A percentile compares a stretch with the other conserved stretches of the same genome.
phyloP scores from a whole-genome alignment of 2,113 vertebrate genomes.

The Oceanites oceanicus region DNA sequence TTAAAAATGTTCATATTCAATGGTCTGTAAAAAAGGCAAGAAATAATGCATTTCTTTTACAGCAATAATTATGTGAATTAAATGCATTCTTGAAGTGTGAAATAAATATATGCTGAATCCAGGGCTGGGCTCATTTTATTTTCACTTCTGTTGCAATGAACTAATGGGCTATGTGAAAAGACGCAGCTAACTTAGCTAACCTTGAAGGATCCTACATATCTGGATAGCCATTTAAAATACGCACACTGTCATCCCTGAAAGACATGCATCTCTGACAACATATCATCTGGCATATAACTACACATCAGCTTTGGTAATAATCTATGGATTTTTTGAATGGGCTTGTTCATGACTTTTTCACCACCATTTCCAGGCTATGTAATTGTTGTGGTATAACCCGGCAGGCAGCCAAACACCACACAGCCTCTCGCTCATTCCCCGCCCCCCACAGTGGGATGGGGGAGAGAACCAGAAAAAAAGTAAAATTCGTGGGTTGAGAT shows the following conservation, averaged over 20 bases:
- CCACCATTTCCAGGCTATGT: neutral
- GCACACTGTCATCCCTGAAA: neutral
- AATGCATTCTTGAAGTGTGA: constrained; percentile 3
- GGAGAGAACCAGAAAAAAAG: too few species aligned
- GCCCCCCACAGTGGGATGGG: too few species aligned
- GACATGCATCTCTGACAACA: neutral
- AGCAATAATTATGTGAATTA: neutral
- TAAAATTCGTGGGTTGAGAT: too few species aligned
- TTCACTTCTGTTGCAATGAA: neutral
- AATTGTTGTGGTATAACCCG: too few species aligned
- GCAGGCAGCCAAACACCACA: too few species aligned
- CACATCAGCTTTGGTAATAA: neutral
- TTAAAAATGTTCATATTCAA: neutral
- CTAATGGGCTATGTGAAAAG: neutral
- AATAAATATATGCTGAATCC: neutral
- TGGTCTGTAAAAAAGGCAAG: neutral
- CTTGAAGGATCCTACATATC: neutral
- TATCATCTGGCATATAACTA: neutral
- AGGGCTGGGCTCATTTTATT: neutral
- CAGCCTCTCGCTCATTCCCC: too few species aligned
- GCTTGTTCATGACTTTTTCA: neutral
- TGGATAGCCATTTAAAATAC: neutral
- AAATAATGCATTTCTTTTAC: neutral
- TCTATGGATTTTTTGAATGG: neutral
- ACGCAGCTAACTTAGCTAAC: neutral